Percentiles rank a stretch among this genome's conserved stretches.
phyloP scores from a whole-genome alignment of 2,888 invertebrate species.

The Philereme vetulata region DNA sequence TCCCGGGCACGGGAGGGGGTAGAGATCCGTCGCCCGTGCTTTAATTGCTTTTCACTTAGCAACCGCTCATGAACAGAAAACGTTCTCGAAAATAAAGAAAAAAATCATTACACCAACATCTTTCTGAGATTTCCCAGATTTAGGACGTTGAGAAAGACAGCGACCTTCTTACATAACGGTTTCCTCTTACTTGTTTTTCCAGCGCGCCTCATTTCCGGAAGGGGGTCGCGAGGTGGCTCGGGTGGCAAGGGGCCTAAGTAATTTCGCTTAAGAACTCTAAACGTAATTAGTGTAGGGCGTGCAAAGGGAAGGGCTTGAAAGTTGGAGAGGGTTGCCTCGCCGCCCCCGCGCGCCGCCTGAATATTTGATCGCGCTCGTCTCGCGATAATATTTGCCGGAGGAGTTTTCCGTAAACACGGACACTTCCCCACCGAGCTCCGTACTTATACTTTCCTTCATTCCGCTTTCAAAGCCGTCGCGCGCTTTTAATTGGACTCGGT shows the following conservation, averaged over 20 bases:
- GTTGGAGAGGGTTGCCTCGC: conserved; percentile 84
- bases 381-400: conserved; percentile 83
- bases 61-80: conserved; percentile 82
- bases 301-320: conserved; percentile 85
- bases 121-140: conserved; percentile 82
- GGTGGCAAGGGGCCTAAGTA: conserved; percentile 85
- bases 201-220: conserved; percentile 82
- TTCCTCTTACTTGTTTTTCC: conserved; percentile 82
- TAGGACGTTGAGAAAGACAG: conserved; percentile 76
- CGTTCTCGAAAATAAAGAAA: conserved; percentile 79
- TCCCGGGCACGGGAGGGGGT: conserved; percentile 54
- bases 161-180: conserved; percentile 77
- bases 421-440: conserved; percentile 69
- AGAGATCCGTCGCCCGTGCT: conserved; percentile 84
- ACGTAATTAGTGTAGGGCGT: conserved; percentile 87
- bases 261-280: conserved; percentile 88
- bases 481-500: conserved; percentile 78
- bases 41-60: conserved; percentile 84
- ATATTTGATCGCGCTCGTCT: conserved; percentile 82
- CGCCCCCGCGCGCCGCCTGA: conserved; percentile 74
- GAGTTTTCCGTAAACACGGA: conserved; percentile 81
- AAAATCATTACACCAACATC: conserved; percentile 83
- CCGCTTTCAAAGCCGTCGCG: conserved; percentile 77
- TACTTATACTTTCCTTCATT: conserved; percentile 74
- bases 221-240: conserved; percentile 71